Evolutionary conservation across 2,797 vertebrate species (phyloP), one percentile per base, ranked within the genome.

Genomic region (Pangasius mekongensis): DNA sequence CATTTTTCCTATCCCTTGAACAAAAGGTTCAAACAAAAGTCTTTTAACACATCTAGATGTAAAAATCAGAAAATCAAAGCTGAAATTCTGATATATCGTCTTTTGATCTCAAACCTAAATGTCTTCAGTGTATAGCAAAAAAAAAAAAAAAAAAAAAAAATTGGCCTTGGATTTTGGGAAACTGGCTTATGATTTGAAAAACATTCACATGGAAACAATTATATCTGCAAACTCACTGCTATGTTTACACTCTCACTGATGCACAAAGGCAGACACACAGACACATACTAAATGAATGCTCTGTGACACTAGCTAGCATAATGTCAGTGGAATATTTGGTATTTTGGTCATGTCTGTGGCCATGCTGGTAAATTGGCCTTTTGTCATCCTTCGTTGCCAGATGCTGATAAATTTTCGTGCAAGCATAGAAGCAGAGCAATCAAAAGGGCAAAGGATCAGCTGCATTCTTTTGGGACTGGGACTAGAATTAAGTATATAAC

Each of bases 381-480:
- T 92, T 94, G 92, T 93, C 47, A 91, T 92, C 89, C 90, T 91
- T 92, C 89, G 92, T 91, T 93, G 87, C 67, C 71, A 89, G 85
- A 82, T 90, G 90, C 90, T 2, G 14, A 81, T 86, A 88, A 13
- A 90, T 58, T 54, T 84, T 89, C 74, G 83, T 71, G 22, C 85
- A 64, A 89, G 87, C 84, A 91, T 80, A 91, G 89, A 90, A 89
- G 78, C 52, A 54, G 13, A 20, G 77, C 77, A n/a, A 33, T 52
- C 30, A 10, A 60, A 60, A 60, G 22, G 22, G 22, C 7, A 1
- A 60, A 24, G 58, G 22, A 60, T 60, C 58, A 60, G 58, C 22
- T 60, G 58, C 7, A 24, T 60, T 60, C 58, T 60, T 22, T 22
- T 22, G 7, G 58, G 22, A 60, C 6, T 60, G 22, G 22, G 22